Evolutionary conservation across 2,113 vertebrate species (phyloP), one percentile per base, ranked within the genome.

Genomic region (Podiceps cristatus): DNA sequence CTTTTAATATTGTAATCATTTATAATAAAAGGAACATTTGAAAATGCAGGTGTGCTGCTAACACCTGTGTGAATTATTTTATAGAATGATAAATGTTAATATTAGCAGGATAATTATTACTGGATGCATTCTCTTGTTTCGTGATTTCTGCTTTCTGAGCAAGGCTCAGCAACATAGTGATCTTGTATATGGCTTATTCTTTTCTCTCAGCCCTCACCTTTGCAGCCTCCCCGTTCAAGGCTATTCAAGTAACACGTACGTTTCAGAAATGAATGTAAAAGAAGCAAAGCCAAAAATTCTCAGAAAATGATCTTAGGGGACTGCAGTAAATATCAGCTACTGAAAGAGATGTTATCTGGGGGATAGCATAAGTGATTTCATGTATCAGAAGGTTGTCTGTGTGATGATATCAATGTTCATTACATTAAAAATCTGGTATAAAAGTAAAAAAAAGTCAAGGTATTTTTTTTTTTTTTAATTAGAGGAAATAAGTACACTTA

Each of bases 391-490:
- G 7, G 29, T 4, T 86, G 75, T 13, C 60, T 35, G 22, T 78
- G 52, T 91, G 52, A 83, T 50, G 18, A 84, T 52, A 47, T 59
- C 76, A 50, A 8, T 35, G 42, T 67, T 88, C 52, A 86, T 7
- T 55, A 52, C 18, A 52, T 81, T 62, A 88, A 10, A 63, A 81
- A 77, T 56, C 44, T 58, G 8, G 28, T 52, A 68, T 14, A 90
- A 93, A 72, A 58, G 8, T 18, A 27, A 62, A 62, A 82, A 69
- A 55, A 42, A 69, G 22, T 58, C 40, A 76, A 76, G n/a, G 29
- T 28, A 47, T 22, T 13, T 17, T 10, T 58, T 91, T 17, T 10
- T 56, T 91, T 79, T 97, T 97, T 92, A 96, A 76, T 91, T 91
- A 80, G 9, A 92, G 19, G 92, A 94, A 86, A 81, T 75, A 11